phyloP scores from a whole-genome alignment of 2,797 vertebrate genomes.

The Pseudomugil gertrudae region DNA sequence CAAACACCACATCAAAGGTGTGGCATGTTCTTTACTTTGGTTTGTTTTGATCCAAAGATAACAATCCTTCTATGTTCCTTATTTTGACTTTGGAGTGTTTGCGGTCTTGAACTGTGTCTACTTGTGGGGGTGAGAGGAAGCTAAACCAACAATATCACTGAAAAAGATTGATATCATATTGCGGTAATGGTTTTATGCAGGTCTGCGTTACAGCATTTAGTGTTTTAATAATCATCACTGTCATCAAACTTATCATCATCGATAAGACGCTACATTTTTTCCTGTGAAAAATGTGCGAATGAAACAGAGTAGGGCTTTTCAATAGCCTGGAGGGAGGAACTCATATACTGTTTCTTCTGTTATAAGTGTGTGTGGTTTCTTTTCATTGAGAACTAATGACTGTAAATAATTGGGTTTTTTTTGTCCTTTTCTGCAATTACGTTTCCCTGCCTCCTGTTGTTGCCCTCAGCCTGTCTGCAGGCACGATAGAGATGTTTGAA shows the following conservation, averaged over 20 bases:
- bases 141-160: conserved; percentile 45
- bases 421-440: conserved; percentile 54
- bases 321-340: conserved; percentile 43
- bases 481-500: conserved; percentile 33
- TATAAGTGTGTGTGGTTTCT: conserved; percentile 45
- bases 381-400: conserved; percentile 55
- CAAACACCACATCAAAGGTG: conserved; percentile 62
- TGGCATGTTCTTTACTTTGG: conserved; percentile 55
- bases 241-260: conserved; percentile 31
- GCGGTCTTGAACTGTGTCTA: conserved; percentile 21
- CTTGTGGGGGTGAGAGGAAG: conserved; percentile 1
- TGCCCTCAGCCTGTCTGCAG: conserved; percentile 3
- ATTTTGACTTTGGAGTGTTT: conserved; percentile 41
- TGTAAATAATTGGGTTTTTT: conserved; percentile 60
- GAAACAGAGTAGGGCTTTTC: conserved; percentile 39
- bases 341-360: conserved; percentile 31
- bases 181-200: conserved; percentile 65
- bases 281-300: conserved; percentile 22
- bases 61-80: conserved; percentile 34
- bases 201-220: conserved; percentile 55
- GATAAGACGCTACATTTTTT: conserved; percentile 20
- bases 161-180: conserved; percentile 47
- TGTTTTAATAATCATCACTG: conserved; percentile 37
- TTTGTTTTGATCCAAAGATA: conserved; percentile 71
- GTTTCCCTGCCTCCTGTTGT: conserved; percentile 53